Evolutionary conservation across 2,113 vertebrate species (phyloP).

Genomic region (Peucedramus taeniatus): DNA sequence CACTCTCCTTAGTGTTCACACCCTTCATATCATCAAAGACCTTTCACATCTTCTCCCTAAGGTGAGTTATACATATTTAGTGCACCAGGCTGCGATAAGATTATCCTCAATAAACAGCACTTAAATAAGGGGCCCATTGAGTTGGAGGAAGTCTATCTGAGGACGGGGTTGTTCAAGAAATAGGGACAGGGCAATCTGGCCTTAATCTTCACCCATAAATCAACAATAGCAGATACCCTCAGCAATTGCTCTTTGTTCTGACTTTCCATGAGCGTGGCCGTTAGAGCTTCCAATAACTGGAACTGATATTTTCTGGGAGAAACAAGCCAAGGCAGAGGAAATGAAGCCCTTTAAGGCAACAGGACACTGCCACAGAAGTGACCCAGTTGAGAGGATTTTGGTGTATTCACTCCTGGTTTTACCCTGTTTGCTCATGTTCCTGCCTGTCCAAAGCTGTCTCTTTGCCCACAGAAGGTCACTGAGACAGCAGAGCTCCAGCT

Average conservation of each 20-base stretch:
- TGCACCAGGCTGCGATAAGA: slow-evolving; percentile 20
- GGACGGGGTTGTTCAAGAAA: slow-evolving; percentile 19
- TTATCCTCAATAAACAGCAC: slow-evolving; percentile 28
- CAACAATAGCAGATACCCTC: background rate
- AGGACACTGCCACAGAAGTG: background rate
- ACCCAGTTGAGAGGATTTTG: background rate
- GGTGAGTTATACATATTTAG: slow-evolving; percentile 48
- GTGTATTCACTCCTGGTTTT: background rate
- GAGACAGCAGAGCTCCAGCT: background rate
- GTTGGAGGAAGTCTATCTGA: slow-evolving; percentile 18
- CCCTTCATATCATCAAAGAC: slow-evolving; percentile 47
- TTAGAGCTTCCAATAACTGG: background rate
- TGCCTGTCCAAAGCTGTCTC: background rate
- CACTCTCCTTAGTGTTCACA: slow-evolving; percentile 56
- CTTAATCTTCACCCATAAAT: slow-evolving; percentile 42
- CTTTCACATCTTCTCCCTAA: slow-evolving; percentile 43
- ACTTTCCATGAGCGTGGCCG: background rate
- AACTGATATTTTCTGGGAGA: background rate
- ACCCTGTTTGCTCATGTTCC: fast-evolving
- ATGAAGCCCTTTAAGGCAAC: background rate
- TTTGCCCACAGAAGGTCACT: background rate
- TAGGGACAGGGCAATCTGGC: slow-evolving; percentile 20
- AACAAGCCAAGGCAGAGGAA: background rate
- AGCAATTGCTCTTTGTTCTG: slow-evolving; percentile 29
- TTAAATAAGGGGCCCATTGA: slow-evolving; percentile 10